Conservation (phyloP, 2,113 vertebrate species). For the Todiramphus chloris region DNA sequence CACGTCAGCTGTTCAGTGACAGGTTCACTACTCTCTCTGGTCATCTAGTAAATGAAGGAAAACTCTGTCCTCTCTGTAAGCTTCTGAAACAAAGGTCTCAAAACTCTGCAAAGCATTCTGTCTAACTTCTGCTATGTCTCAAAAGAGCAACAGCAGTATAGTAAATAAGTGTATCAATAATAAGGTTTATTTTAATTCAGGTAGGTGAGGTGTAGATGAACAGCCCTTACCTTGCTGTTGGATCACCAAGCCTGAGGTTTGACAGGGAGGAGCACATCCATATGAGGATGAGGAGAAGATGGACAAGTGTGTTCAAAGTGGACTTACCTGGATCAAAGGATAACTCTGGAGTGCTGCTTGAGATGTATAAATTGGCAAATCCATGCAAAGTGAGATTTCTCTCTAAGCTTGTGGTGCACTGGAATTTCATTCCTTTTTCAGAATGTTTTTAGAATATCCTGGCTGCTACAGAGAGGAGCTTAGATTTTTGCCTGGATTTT, state of each 20-base stretch:
- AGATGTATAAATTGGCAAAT: not conserved
- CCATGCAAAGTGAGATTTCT: not conserved
- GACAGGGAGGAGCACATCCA: not conserved
- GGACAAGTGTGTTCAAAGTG: not conserved
- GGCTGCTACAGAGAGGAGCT: not conserved
- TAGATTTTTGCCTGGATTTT: not conserved
- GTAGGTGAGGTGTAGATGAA: not conserved
- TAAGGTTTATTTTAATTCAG: not conserved
- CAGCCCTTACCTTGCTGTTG: not conserved
- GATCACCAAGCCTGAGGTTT: not conserved
- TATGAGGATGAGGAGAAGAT: not conserved
- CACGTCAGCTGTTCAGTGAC: not conserved
- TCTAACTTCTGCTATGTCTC: not conserved
- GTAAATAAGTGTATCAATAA: not conserved
- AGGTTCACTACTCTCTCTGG: not conserved
- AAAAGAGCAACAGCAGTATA: not conserved
- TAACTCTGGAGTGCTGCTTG: not conserved
- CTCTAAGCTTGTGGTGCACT: not conserved
- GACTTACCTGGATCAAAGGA: not conserved
- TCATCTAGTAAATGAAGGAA: not conserved
- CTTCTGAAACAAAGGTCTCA: not conserved
- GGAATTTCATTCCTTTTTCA: not conserved
- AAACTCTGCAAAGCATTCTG: not conserved
- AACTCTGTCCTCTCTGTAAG: not conserved
- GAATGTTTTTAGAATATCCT: not conserved